These are phyloP conservation scores for Patagioenas fasciata DNA, from an alignment of 2,113 vertebrate genomes.

Conservation along the genomic window DNA sequence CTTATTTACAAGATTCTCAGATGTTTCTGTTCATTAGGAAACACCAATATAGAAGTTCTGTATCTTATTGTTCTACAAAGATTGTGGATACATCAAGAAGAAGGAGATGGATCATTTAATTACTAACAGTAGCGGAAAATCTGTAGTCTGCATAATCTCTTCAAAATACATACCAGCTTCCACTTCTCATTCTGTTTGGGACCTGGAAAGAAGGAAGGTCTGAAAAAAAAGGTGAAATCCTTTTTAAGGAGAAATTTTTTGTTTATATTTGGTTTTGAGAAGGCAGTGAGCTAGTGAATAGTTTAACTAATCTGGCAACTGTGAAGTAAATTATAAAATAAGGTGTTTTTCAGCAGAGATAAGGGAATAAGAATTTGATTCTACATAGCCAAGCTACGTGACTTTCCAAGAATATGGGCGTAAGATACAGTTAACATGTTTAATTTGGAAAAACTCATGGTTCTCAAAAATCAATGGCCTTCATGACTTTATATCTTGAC, in stretches of 20 bases:
- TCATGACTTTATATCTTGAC: neutral
- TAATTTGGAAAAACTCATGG: neutral
- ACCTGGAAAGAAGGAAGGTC: neutral
- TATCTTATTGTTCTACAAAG: neutral
- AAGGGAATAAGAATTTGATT: neutral
- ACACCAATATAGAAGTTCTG: neutral
- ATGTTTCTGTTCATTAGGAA: neutral
- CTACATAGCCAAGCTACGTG: neutral
- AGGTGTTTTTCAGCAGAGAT: neutral
- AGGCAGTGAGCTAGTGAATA: neutral
- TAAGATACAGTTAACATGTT: neutral
- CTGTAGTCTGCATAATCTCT: neutral
- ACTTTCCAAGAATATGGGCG: neutral
- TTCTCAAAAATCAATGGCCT: neutral
- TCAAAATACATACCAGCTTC: neutral
- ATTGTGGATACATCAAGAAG: neutral
- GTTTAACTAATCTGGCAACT: neutral
- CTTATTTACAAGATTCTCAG: neutral
- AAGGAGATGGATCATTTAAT: neutral
- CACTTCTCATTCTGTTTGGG: neutral
- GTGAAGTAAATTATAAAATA: neutral
- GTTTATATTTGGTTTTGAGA: neutral
- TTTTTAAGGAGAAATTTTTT: neutral
- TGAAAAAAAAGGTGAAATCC: neutral
- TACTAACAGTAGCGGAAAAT: neutral